Base-by-base conservation (phyloP, 2,888 invertebrate genomes). In the Disparrhopalites patrizii region DNA sequence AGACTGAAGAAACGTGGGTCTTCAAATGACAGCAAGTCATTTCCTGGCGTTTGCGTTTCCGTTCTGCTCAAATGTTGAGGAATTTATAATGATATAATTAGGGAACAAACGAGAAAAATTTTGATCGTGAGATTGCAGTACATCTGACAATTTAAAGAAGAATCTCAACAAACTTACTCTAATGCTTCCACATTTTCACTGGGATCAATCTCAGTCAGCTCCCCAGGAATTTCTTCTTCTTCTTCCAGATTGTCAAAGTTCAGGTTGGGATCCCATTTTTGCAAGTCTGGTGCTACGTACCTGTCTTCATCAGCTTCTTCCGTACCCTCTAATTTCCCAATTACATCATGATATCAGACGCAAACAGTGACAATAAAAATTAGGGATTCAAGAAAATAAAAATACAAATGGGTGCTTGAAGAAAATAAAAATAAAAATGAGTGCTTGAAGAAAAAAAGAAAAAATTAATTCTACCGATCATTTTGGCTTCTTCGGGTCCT, bases 1-100 rank as follows among this genome's bases (percentile, higher is more conserved):
- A 61, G 20, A n/a, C 50, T 15, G 27, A 61, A 61, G 3, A 61
- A 27, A n/a, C 47, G 28, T n/a, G 61, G 61, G 31, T 61, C 61
- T 61, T 61, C 61, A 61, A 61, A 61, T n/a, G 61, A 61, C 18
- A 61, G 27, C 18, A 3, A 7, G 13, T 38, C 40, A 15, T 10
- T 23, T 27, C 30, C 27, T 23, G 2, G 28, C 13, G 55, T 55
- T 36, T 55, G 55, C 3, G 55, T 55, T n/a, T 30, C 36, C 18
- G 20, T 33, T 13, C 55, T 55, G 33, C 20, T 36, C 31, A 20
- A 36, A 8, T 28, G n/a, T 43, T 43, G n/a, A 43, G 20, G 15
- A 4, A 18, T 43, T 43, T 15, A 20, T 43, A 5, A n/a, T n/a
- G 20, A 43, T n/a, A 15, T 43, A 43, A 43, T 18, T 43, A 43